Evolutionary conservation across 2,888 invertebrate genomes (phyloP).

Genomic region (Oscheius sp.): DNA sequence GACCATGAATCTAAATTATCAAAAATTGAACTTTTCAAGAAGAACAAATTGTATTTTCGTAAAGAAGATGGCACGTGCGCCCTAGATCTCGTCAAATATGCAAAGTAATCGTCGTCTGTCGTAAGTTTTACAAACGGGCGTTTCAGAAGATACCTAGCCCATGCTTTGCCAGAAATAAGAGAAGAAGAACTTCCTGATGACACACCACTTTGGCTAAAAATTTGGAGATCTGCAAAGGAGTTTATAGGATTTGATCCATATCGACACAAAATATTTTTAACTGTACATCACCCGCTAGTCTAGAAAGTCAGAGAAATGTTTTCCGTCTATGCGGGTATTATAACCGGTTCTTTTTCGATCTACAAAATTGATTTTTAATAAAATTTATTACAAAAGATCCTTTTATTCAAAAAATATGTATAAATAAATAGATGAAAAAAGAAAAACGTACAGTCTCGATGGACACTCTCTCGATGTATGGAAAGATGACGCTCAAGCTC

Average conservation of each 20-base stretch:
- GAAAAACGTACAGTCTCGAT: slow-evolving; percentile 7
- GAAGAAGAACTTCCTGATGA: slow-evolving; percentile 12
- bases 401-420: neutral
- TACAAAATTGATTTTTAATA: neutral
- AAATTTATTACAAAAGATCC: neutral
- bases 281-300: slow-evolving; percentile 36
- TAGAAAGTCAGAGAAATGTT: neutral
- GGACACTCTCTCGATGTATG: neutral
- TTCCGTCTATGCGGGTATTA: neutral
- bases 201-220: slow-evolving; percentile 16
- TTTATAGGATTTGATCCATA: slow-evolving; percentile 52
- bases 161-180: slow-evolving; percentile 33
- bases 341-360: neutral
- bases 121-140: neutral
- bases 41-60: slow-evolving; percentile 49
- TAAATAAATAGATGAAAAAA: slow-evolving; percentile 2
- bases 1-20: slow-evolving; percentile 37
- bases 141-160: slow-evolving; percentile 37
- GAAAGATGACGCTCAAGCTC: slow-evolving; percentile 64
- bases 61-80: slow-evolving; percentile 49
- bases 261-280: slow-evolving; percentile 50
- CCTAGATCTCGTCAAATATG: slow-evolving; percentile 38
- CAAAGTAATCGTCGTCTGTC: slow-evolving; percentile 31
- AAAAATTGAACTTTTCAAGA: slow-evolving; percentile 52
- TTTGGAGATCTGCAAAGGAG: slow-evolving; percentile 40